A percentile compares a stretch with the other conserved stretches of the same genome.
Conservation (phyloP, 1,140 invertebrate genomes). For the Hycleus cichorii region DNA sequence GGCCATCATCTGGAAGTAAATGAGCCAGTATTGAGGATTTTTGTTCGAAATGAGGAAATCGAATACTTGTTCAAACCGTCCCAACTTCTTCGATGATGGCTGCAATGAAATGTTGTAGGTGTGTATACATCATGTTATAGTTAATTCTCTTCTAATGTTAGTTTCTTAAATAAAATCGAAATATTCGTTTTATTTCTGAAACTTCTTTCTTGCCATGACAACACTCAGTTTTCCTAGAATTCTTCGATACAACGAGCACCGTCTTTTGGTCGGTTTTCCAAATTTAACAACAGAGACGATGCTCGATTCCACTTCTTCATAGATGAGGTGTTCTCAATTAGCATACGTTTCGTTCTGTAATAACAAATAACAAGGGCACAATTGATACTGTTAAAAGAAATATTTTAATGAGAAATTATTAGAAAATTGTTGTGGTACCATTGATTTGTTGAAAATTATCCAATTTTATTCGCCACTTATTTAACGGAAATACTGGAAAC, state of each 20-base stretch:
- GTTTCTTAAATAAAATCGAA: no score
- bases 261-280: no score
- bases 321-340: no score
- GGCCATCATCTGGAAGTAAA: constrained; percentile 32
- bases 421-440: constrained; percentile 33
- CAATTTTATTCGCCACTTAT: constrained; percentile 31
- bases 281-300: no score
- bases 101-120: constrained; percentile 30
- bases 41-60: constrained; percentile 1
- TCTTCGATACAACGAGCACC: no score
- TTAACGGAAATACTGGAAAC: constrained; percentile 5
- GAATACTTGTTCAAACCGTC: constrained; percentile 37
- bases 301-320: no score
- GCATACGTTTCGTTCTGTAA: background rate
- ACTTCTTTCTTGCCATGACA: constrained; percentile 32
- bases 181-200: no score
- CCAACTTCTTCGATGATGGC: constrained; percentile 32
- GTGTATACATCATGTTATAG: constrained; percentile 33
- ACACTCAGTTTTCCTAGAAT: background rate
- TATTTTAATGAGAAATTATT: constrained; percentile 18
- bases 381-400: constrained; percentile 34
- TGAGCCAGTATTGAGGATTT: constrained; percentile 33
- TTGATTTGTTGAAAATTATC: constrained; percentile 30
- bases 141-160: constrained; percentile 15
- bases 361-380: constrained; percentile 36